Percentiles rank a stretch among this genome's conserved stretches.
Evolutionary conservation across 1,140 invertebrate genomes (phyloP).

Genomic region (Semibalanus balanoides): DNA sequence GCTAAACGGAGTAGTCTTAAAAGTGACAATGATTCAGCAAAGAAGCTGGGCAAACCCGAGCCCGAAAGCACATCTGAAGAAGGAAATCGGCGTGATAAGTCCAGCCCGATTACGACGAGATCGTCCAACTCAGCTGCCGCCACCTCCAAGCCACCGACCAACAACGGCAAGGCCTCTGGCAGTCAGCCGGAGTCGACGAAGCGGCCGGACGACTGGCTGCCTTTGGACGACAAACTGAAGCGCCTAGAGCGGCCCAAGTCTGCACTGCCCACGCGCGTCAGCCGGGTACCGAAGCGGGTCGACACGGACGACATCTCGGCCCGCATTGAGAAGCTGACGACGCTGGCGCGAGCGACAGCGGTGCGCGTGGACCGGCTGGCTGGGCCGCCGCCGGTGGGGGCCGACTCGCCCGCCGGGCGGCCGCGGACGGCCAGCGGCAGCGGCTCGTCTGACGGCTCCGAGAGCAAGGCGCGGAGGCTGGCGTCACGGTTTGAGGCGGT

Average conservation of each 20-base stretch:
- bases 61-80: too few relatives aligned
- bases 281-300: neutral
- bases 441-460: neutral
- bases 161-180: too few relatives aligned
- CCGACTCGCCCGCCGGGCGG: neutral
- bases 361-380: conserved; percentile 34
- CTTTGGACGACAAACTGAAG: neutral
- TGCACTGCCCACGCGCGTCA: neutral
- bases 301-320: conserved; percentile 13
- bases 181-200: too few relatives aligned
- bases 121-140: too few relatives aligned
- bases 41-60: neutral
- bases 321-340: conserved; percentile 44
- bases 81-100: too few relatives aligned
- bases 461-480: neutral
- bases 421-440: neutral
- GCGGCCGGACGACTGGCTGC: neutral
- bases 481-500: neutral
- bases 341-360: conserved; percentile 46
- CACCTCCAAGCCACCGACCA: too few relatives aligned
- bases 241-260: neutral
- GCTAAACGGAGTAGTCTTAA: neutral
- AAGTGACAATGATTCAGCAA: neutral
- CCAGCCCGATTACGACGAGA: too few relatives aligned
- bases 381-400: too few relatives aligned